A percentile compares a stretch with the other conserved stretches of the same genome.
Conservation (phyloP, 2,888 invertebrate species). For the Pristionchus maxplancki region DNA sequence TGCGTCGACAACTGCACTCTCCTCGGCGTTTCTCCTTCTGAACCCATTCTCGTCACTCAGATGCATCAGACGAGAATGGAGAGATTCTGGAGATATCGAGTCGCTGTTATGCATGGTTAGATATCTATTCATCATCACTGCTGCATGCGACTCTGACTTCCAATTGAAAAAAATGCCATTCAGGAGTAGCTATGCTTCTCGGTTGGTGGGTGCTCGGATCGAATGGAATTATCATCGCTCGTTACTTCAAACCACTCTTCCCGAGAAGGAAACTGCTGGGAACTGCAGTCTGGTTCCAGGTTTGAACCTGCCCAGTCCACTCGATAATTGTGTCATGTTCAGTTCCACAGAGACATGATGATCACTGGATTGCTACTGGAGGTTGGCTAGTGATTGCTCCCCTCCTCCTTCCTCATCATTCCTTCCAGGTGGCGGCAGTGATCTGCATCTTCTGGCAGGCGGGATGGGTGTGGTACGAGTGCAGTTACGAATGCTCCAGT, state of each 20-base stretch:
- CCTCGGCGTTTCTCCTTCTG: constrained; percentile 47
- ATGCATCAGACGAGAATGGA: constrained; percentile 60
- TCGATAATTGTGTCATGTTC: not conserved
- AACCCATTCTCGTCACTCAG: constrained; percentile 55
- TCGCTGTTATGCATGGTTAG: constrained; percentile 67
- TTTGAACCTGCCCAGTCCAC: constrained; percentile 1
- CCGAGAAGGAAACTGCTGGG: constrained; percentile 65
- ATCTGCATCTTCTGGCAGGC: constrained; percentile 68
- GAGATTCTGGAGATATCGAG: constrained; percentile 67
- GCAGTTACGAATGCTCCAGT: constrained; percentile 66
- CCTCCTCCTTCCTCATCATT: not conserved
- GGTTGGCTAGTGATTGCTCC: not conserved
- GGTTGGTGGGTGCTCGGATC: constrained; percentile 70
- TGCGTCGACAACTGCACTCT: constrained; percentile 61
- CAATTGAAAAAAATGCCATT: not conserved
- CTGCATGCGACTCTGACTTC: too few relatives aligned
- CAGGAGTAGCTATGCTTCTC: constrained; percentile 63
- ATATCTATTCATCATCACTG: too few relatives aligned
- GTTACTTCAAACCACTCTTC: constrained; percentile 70
- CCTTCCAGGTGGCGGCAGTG: constrained; percentile 61
- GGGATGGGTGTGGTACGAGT: constrained; percentile 70
- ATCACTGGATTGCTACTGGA: constrained; percentile 60
- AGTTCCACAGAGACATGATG: constrained; percentile 67
- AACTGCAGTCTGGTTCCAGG: constrained; percentile 70
- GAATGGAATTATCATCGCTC: constrained; percentile 65